Conservation (phyloP, 2,113 vertebrate genomes). For the Orcinus orca region DNA sequence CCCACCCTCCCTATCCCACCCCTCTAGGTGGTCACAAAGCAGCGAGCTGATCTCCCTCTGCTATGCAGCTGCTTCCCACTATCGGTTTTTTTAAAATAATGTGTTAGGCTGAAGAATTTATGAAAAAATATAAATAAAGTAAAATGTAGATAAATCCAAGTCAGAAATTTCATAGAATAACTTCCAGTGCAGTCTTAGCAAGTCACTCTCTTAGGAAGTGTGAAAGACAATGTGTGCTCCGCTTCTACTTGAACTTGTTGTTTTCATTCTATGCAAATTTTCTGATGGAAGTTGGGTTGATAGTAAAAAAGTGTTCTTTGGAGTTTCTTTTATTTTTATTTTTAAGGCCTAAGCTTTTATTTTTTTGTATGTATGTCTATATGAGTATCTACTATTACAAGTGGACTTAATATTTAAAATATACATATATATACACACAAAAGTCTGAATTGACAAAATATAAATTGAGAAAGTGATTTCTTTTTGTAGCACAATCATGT, state of each 20-base stretch:
- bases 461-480: neutral
- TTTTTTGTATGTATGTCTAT: neutral
- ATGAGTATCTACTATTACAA: neutral
- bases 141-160: neutral
- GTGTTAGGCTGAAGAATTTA: neutral
- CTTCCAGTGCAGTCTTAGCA: slow-evolving; percentile 10
- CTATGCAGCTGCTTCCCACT: no score
- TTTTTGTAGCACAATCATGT: neutral
- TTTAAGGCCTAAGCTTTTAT: neutral
- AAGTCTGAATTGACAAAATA: neutral
- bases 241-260: neutral
- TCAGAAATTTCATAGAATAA: slow-evolving; percentile 44
- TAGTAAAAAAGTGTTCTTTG: neutral
- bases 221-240: neutral
- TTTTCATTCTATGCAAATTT: neutral
- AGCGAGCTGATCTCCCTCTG: no score
- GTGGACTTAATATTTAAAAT: neutral
- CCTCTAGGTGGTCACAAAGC: no score
- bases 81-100: slow-evolving; percentile 14
- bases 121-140: neutral
- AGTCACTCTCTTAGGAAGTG: neutral
- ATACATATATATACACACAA: neutral
- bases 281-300: neutral
- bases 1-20: no score
- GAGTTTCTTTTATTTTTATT: neutral